Evolutionary conservation across 2,888 invertebrate species (phyloP).

Genomic region (Lottia scabra): DNA sequence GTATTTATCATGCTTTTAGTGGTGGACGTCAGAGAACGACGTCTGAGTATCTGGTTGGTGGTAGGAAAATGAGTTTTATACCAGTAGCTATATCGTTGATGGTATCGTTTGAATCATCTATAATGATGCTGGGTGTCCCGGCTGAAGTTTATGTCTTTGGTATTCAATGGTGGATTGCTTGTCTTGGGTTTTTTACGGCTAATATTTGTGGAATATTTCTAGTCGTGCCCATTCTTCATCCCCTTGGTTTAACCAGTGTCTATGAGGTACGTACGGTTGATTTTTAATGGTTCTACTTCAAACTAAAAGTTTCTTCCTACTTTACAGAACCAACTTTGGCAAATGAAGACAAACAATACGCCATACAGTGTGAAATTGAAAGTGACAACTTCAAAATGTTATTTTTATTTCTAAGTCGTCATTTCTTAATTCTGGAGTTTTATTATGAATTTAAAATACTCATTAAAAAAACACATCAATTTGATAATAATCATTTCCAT

Average conservation of each 20-base stretch:
- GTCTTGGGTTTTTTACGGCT: conserved; percentile 38
- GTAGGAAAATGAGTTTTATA: conserved; percentile 42
- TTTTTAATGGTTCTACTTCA: not conserved
- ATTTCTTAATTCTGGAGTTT: too few relatives aligned
- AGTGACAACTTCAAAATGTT: too few relatives aligned
- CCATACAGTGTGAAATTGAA: too few relatives aligned
- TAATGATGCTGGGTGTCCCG: conserved; percentile 54
- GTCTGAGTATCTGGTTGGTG: conserved; percentile 47
- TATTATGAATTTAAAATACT: too few relatives aligned
- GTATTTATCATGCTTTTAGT: conserved; percentile 39
- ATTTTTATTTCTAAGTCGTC: too few relatives aligned
- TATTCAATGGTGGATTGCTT: conserved; percentile 36
- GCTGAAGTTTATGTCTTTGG: conserved; percentile 54
- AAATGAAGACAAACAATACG: too few relatives aligned
- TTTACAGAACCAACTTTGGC: too few relatives aligned
- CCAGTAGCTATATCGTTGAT: conserved; percentile 52
- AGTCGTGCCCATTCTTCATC: conserved; percentile 45
- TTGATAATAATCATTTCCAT: too few relatives aligned
- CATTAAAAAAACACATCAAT: too few relatives aligned
- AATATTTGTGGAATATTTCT: conserved; percentile 39
- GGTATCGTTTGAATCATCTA: conserved; percentile 56
- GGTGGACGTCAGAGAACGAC: conserved; percentile 35
- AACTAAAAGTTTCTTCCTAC: too few relatives aligned
- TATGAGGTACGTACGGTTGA: conserved; percentile 42
- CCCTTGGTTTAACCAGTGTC: conserved; percentile 48